A percentile compares a stretch with the other conserved stretches of the same genome.
Evolutionary conservation across 2,797 vertebrate species (phyloP).

Genomic region (Urosaurus nigricauda): DNA sequence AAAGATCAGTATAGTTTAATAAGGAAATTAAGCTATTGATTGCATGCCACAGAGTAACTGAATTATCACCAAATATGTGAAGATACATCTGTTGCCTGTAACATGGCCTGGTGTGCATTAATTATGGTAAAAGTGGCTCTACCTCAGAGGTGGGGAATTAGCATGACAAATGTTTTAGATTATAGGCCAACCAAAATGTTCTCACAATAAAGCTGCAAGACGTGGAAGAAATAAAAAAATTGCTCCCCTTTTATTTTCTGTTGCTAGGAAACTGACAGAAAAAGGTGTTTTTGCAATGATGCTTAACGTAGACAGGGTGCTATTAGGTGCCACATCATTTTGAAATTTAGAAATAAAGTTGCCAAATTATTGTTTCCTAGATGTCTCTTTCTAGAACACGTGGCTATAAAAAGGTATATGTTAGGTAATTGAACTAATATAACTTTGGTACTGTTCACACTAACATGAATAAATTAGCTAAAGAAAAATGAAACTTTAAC

Average conservation of each 20-base stretch:
- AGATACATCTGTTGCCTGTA: slow-evolving; percentile 74
- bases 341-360: slow-evolving; percentile 57
- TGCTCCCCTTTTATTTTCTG: slow-evolving; percentile 61
- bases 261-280: slow-evolving; percentile 72
- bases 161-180: slow-evolving; percentile 70
- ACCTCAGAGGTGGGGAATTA: slow-evolving; percentile 68
- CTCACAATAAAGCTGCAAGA: slow-evolving; percentile 52
- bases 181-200: slow-evolving; percentile 65
- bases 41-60: slow-evolving; percentile 65
- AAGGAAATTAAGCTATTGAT: slow-evolving; percentile 70
- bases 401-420: slow-evolving; percentile 35
- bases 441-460: slow-evolving; percentile 38
- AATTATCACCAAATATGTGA: slow-evolving; percentile 74
- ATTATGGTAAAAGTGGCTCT: slow-evolving; percentile 72
- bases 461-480: slow-evolving; percentile 44
- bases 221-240: slow-evolving; percentile 63
- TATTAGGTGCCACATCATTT: slow-evolving; percentile 52
- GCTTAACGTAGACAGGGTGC: slow-evolving; percentile 62
- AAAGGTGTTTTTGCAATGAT: slow-evolving; percentile 62
- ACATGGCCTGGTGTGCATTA: slow-evolving; percentile 65
- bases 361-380: slow-evolving; percentile 42
- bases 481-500: slow-evolving; percentile 44
- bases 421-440: slow-evolving; percentile 40
- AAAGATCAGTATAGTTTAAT: slow-evolving; percentile 67
- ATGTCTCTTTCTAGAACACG: slow-evolving; percentile 37